Evolutionary conservation across 2,113 vertebrate genomes (phyloP).

Genomic region (Orthonyx spaldingii): DNA sequence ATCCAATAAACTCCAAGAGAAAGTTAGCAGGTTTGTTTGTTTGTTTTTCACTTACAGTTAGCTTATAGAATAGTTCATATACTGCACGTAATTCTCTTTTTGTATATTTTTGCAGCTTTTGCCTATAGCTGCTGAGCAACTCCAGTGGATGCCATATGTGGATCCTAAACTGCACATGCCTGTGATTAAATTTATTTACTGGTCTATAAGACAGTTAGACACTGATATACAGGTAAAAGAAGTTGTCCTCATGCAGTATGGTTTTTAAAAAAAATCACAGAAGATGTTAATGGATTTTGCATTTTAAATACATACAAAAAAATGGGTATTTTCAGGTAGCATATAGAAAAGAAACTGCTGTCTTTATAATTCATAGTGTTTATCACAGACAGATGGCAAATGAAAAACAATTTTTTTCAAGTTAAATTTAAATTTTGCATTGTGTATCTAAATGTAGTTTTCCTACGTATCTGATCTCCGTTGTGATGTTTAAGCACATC

Average conservation of each 20-base stretch:
- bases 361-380: neutral
- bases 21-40: neutral
- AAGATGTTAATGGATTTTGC: neutral
- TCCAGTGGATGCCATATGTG: slow-evolving; percentile 75
- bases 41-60: neutral
- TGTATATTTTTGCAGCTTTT: slow-evolving; percentile 72
- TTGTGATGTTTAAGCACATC: neutral
- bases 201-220: slow-evolving; percentile 79
- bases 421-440: neutral
- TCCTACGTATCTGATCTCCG: neutral
- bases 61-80: neutral
- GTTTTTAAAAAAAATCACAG: neutral
- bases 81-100: neutral
- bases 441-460: neutral
- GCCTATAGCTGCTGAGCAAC: slow-evolving; percentile 80
- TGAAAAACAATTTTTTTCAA: neutral
- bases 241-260: neutral
- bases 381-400: neutral
- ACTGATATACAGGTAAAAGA: slow-evolving; percentile 73
- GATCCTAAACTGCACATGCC: slow-evolving; percentile 72
- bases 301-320: neutral
- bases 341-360: neutral
- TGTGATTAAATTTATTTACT: slow-evolving; percentile 81
- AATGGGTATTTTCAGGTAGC: neutral
- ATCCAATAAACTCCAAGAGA: neutral